Evolutionary conservation across 2,888 invertebrate genomes (phyloP), one percentile per base, ranked within the genome.

Genomic region (Norana najaformis): DNA sequence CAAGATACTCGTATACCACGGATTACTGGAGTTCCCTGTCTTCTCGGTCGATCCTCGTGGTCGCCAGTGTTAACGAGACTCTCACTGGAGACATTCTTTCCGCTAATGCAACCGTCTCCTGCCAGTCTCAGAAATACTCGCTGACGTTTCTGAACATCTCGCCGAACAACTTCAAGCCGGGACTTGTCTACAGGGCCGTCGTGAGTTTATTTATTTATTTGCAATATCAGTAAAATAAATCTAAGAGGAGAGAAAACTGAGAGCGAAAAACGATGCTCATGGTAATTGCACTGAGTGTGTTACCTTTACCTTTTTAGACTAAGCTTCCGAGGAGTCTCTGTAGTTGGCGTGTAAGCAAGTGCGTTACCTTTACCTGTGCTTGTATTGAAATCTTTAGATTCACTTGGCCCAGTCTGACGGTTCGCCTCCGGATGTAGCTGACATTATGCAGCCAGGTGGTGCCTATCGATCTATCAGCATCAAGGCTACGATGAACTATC

Each of bases 121-220:
- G 89, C 39, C 20, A 20, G 6, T 0, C 1, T 16, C 20, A 83
- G 16, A 82, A 41, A 38, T 89, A 89, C 37, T 16, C 34, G 38
- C 37, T 89, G 34, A 89, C 30, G n/a, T 89, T 89, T 39, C 83
- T 89, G 83, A 18, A 23, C 11, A 37, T 89, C 37, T 41, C 89
- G 18, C 38, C 89, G 16, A 38, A 82, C 37, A 89, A 89, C 83
- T 89, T 34, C 89, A 89, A 89, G 38, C 38, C 85, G 16, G 89
- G 89, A 82, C 89, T 89, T 34, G 30, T 34, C 20, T 89, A 41
- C 37, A 41, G 13, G 16, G 89, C 41, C 16, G 83, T 82, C 83
- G 89, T 89, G 39, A 36, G 83, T 38, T 13, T 34, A 23, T 53
- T 18, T 53, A 53, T 16, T 53, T 53, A 53, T 53, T 53, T 53